These are phyloP conservation scores for Myotis vivesi DNA, from an alignment of 2,797 vertebrate genomes.

Conservation along the genomic window DNA sequence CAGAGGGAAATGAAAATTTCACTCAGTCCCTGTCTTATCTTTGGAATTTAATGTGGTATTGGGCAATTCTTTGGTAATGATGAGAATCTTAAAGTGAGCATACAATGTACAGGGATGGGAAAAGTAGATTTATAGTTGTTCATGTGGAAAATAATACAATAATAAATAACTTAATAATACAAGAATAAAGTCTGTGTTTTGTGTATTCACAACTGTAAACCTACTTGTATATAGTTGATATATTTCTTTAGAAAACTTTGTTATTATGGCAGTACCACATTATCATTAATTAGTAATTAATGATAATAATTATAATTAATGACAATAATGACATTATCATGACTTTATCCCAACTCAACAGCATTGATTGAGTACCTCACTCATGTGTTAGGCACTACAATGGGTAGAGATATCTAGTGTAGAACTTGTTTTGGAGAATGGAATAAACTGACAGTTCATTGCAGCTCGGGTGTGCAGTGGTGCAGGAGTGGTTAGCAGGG, in stretches of 20 bases:
- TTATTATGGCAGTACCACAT: neutral
- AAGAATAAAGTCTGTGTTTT: neutral
- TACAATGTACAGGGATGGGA: neutral
- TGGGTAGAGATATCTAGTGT: neutral
- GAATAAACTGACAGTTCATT: neutral
- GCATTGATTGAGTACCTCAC: neutral
- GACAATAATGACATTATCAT: neutral
- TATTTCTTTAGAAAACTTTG: slow-evolving; percentile 29
- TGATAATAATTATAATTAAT: neutral
- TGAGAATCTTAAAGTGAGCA: neutral
- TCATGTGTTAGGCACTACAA: neutral
- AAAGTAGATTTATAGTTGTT: neutral
- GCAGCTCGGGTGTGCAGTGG: neutral
- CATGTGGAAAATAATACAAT: neutral
- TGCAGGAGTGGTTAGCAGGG: neutral
- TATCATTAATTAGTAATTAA: neutral
- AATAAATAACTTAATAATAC: neutral
- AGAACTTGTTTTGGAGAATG: neutral
- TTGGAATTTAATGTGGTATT: neutral
- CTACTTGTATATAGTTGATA: neutral
- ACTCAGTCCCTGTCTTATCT: neutral
- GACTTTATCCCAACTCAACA: neutral
- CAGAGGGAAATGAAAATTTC: neutral
- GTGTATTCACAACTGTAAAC: neutral
- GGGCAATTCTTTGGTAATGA: neutral